Evolutionary conservation across 2,888 invertebrate species (phyloP), one percentile per base, ranked within the genome.

Genomic region (Eupithecia subfuscata): DNA sequence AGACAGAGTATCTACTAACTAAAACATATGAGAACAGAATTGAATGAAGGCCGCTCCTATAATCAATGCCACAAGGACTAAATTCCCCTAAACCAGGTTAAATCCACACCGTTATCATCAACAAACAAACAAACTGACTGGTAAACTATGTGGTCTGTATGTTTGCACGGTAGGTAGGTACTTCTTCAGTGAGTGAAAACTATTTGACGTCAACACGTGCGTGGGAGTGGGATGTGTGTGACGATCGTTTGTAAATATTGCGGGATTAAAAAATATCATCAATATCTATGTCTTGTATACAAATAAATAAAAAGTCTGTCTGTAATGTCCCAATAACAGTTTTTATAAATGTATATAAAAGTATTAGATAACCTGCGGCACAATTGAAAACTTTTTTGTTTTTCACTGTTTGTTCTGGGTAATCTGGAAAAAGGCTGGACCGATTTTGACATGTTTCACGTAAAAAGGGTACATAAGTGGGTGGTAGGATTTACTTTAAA

Each of bases 161-260:
- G 64, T 77, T 75, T 72, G 74, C 65, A 45, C 65, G 12, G 25
- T 52, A 45, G 45, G 14, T 45, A 45, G 14, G 14, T n/a, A 43
- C 40, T 40, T 22, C 67, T 56, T 77, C 71, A 74, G 73, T 22
- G 69, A 76, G 65, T 65, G n/a, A 72, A 71, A 74, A 76, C 48
- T 75, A 56, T 79, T 75, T 81, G 77, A 80, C 78, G 80, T 78
- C 78, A 79, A 74, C 65, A 37, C 34, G 11, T 14, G 63, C 56
- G 79, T 75, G 70, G 77, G 64, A 18, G 64, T 60, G 9, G 64
- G 34, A 64, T 64, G 16, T 22, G 14, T 6, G 45, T 3, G 56
- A 22, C 22, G 52, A 22, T 12, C 18, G 48, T 8, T 48, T 18
- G 18, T n/a, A n/a, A n/a, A 52, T 56, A 56, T 12, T 22, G 22